phyloP scores from a whole-genome alignment of 1,140 invertebrate genomes.

The Acromyrmex echinatior region DNA sequence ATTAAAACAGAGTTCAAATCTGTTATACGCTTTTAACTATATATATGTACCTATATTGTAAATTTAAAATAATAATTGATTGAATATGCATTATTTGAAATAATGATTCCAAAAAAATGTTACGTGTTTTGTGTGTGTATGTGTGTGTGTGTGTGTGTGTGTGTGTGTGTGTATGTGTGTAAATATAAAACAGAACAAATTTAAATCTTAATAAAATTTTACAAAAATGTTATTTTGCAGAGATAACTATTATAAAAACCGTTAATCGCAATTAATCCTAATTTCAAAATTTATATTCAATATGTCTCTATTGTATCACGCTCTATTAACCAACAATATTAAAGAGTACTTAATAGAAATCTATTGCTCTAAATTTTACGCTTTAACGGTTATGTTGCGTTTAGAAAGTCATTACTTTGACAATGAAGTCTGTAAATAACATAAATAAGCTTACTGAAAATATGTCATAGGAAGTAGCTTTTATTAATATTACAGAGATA shows the following conservation, averaged over 20 bases:
- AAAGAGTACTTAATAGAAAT: constrained; percentile 27
- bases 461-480: not conserved
- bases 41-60: not conserved
- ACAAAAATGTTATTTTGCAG: not conserved
- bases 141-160: not conserved
- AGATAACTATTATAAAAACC: not conserved
- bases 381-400: not conserved
- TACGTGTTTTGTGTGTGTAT: not conserved
- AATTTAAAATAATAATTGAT: not conserved
- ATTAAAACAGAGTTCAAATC: not conserved
- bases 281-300: constrained; percentile 25
- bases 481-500: constrained; percentile 20
- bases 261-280: not conserved
- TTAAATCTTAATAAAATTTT: not conserved
- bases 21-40: not conserved
- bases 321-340: not conserved
- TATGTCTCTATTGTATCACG: not conserved
- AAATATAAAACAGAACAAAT: not conserved
- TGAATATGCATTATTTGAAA: not conserved
- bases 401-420: not conserved
- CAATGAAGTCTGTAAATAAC: not conserved
- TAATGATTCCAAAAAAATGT: not conserved
- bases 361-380: constrained; percentile 14
- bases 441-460: not conserved
- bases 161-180: no score